A percentile compares a stretch with the other conserved stretches of the same genome.
Evolutionary conservation across 2,113 vertebrate species (phyloP).

Genomic region (Odocoileus hemionus): DNA sequence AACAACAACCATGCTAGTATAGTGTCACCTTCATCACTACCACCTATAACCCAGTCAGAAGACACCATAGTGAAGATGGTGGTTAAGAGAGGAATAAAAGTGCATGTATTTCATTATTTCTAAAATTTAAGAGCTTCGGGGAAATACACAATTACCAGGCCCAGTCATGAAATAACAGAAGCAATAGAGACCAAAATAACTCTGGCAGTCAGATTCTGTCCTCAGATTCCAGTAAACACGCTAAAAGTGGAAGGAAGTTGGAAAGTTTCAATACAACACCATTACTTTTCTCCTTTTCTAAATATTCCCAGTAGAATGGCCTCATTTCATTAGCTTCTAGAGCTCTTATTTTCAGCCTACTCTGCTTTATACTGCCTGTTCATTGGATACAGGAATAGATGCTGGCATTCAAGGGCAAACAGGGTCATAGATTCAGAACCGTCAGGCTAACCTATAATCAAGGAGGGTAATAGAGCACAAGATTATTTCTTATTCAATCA

Average conservation of each 20-base stretch:
- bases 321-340: neutral
- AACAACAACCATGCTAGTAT: fast-evolving
- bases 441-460: neutral
- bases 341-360: neutral
- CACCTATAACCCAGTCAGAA: neutral
- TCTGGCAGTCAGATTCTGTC: neutral
- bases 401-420: neutral
- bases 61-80: neutral
- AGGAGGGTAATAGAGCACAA: neutral
- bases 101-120: neutral
- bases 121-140: neutral
- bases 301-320: neutral
- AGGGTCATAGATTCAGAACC: neutral
- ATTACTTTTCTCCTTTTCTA: neutral
- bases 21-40: neutral
- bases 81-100: neutral
- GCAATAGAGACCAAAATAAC: neutral
- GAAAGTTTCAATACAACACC: neutral
- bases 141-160: neutral
- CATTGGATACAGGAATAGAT: neutral
- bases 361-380: neutral
- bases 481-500: neutral
- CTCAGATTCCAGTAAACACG: neutral
- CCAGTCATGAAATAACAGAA: neutral
- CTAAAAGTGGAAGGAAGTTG: neutral